phyloP scores from a whole-genome alignment of 2,797 vertebrate genomes.

The Eremophila alpestris region DNA sequence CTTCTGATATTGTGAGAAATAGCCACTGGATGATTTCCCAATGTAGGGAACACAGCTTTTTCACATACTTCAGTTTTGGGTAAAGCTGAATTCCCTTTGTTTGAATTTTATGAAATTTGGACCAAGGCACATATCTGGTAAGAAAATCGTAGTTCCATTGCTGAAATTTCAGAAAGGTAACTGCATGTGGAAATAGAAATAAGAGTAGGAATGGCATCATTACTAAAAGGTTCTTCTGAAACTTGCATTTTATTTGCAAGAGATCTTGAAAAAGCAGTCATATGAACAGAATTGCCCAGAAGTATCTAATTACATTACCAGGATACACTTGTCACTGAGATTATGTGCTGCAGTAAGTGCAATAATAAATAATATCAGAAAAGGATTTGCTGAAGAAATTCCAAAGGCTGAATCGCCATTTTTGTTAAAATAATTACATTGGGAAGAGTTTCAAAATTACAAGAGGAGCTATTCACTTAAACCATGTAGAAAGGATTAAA shows the following conservation, averaged over 20 bases:
- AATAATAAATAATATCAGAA: conserved; percentile 64
- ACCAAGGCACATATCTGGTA: not conserved
- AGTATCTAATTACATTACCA: conserved; percentile 50
- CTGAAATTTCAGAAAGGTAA: not conserved
- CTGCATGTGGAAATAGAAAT: not conserved
- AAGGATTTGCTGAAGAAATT: conserved; percentile 63
- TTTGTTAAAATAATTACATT: conserved; percentile 60
- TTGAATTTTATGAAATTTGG: not conserved
- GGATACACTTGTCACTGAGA: conserved; percentile 20
- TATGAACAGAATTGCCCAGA: conserved; percentile 7
- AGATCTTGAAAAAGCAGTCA: not conserved
- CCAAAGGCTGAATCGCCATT: conserved; percentile 61
- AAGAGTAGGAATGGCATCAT: not conserved
- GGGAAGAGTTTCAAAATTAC: conserved; percentile 57
- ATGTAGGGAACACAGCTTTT: not conserved
- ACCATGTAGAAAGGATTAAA: conserved; percentile 30
- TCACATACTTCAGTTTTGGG: not conserved
- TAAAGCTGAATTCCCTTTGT: not conserved
- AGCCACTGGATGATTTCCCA: not conserved
- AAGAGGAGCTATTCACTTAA: conserved; percentile 23
- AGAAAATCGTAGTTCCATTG: not conserved
- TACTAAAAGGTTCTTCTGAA: not conserved
- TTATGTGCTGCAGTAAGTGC: conserved; percentile 22
- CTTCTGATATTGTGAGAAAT: not conserved
- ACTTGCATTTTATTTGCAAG: not conserved